A percentile compares a stretch with the other conserved stretches of the same genome.
Evolutionary conservation across 2,888 invertebrate genomes (phyloP).

Genomic region (Dryomyza anilis): DNA sequence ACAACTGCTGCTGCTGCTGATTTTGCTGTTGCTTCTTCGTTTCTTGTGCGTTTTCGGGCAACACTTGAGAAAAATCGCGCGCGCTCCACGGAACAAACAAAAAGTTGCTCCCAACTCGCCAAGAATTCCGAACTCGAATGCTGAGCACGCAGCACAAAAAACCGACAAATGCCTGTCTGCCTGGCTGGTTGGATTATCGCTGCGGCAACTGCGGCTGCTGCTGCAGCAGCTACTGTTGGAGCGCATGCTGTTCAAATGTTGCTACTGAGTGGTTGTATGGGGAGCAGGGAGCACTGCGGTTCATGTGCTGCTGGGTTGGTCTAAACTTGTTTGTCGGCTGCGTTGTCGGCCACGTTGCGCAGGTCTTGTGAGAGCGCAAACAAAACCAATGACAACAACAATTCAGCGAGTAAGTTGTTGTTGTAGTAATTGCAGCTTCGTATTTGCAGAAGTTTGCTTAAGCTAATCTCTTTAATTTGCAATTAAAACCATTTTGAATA

Average conservation of each 20-base stretch:
- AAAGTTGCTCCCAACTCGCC: conserved; percentile 60
- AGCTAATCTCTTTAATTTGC: no score
- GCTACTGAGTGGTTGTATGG: conserved; percentile 2
- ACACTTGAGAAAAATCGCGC: conserved; percentile 17
- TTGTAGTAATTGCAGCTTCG: no score
- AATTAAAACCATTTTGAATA: no score
- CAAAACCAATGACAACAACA: neutral
- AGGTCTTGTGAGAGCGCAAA: neutral
- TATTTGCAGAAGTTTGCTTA: no score
- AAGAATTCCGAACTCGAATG: conserved; percentile 62
- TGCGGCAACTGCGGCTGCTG: conserved; percentile 21
- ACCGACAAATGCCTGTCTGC: conserved; percentile 54
- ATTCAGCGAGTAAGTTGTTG: no score
- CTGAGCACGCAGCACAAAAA: conserved; percentile 58
- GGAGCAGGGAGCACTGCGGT: neutral
- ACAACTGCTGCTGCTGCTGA: neutral
- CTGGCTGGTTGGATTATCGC: conserved; percentile 15
- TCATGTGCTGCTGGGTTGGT: neutral
- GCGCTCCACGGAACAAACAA: conserved; percentile 38
- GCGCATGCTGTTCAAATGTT: neutral
- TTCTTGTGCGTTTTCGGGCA: conserved; percentile 5
- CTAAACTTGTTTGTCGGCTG: neutral
- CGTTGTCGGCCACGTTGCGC: neutral
- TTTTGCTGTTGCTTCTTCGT: no score
- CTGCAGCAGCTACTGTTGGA: conserved; percentile 23